Conservation (phyloP, 2,888 invertebrate genomes). For the Andrena bicolor region DNA sequence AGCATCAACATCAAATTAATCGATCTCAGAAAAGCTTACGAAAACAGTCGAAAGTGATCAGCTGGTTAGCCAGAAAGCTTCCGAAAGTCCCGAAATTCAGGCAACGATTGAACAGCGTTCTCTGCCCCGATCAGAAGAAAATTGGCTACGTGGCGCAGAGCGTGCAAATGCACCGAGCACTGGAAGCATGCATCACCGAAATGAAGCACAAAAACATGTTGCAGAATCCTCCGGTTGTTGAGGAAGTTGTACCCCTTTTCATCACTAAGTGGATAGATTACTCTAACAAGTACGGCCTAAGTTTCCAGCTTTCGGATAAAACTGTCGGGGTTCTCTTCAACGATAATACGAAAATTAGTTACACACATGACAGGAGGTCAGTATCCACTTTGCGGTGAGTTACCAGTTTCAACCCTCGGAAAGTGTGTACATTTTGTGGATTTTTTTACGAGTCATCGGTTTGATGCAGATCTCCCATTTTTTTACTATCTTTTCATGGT, state of each 20-base stretch:
- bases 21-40: slow-evolving; percentile 58
- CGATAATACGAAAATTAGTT: slow-evolving; percentile 88
- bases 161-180: slow-evolving; percentile 83
- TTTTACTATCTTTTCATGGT: too few relatives aligned
- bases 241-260: slow-evolving; percentile 84
- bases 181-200: slow-evolving; percentile 64
- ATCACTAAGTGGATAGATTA: slow-evolving; percentile 91
- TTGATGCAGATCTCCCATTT: too few relatives aligned
- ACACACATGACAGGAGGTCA: slow-evolving; percentile 87
- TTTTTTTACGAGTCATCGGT: too few relatives aligned
- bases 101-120: slow-evolving; percentile 82
- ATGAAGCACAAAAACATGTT: slow-evolving; percentile 64
- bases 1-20: slow-evolving; percentile 42
- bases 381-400: slow-evolving; percentile 41
- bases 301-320: slow-evolving; percentile 89
- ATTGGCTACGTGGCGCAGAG: slow-evolving; percentile 69
- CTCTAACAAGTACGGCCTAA: slow-evolving; percentile 90
- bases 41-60: slow-evolving; percentile 74
- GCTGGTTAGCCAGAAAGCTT: slow-evolving; percentile 78
- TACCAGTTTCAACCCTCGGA: too few relatives aligned
- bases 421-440: too few relatives aligned
- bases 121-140: slow-evolving; percentile 81
- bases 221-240: slow-evolving; percentile 76
- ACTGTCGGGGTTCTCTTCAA: slow-evolving; percentile 89
- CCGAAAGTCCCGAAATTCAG: slow-evolving; percentile 81